Conservation (phyloP, 2,888 invertebrate species). For the Priocnemis perturbator region DNA sequence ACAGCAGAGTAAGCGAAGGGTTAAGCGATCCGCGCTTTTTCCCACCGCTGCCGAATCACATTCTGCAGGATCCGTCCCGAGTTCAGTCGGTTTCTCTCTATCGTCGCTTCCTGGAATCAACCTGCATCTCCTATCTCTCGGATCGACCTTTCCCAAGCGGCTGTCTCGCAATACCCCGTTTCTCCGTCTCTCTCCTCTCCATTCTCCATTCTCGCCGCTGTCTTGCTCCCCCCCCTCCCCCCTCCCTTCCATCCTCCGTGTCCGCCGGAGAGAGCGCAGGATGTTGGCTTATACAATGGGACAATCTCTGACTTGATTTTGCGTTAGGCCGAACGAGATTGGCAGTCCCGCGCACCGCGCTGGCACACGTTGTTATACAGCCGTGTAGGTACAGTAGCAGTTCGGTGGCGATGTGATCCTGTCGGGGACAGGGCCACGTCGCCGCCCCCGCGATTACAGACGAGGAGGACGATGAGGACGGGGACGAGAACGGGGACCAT, state of each 20-base stretch:
- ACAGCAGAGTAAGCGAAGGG: no score
- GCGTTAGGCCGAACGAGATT: conserved; percentile 61
- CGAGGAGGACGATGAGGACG: conserved; percentile 67
- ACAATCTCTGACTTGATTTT: conserved; percentile 67
- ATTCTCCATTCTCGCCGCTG: not conserved
- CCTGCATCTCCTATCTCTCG: not conserved
- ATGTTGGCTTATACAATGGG: conserved; percentile 54
- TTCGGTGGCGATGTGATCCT: conserved; percentile 73
- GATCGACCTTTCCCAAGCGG: conserved; percentile 14
- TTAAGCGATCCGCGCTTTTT: no score
- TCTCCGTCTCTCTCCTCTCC: not conserved
- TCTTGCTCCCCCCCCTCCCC: conserved; percentile 12
- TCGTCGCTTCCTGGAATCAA: no score
- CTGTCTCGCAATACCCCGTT: conserved; percentile 21
- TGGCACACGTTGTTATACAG: conserved; percentile 54
- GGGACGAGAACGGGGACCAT: conserved; percentile 68
- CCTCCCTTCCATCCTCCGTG: no score
- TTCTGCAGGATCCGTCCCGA: no score
- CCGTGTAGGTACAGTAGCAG: conserved; percentile 61
- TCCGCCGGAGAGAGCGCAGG: conserved; percentile 24
- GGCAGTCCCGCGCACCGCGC: conserved; percentile 57
- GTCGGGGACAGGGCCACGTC: conserved; percentile 74
- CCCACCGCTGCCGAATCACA: no score
- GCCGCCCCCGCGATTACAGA: conserved; percentile 74
- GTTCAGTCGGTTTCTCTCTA: no score